phyloP scores from a whole-genome alignment of 2,797 vertebrate genomes.

The Enteromius anoplus region DNA sequence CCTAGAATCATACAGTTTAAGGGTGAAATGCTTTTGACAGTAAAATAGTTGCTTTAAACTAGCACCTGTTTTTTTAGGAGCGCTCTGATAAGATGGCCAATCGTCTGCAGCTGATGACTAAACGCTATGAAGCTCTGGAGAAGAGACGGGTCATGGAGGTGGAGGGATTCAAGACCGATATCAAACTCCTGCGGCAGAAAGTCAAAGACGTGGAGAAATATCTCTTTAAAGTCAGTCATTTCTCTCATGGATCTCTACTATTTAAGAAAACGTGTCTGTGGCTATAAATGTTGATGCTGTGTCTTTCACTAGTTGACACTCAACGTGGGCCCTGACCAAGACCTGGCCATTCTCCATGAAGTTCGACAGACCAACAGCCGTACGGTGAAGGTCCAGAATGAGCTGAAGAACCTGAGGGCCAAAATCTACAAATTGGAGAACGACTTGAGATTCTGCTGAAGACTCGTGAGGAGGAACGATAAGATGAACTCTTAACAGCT shows the following conservation, averaged over 20 bases:
- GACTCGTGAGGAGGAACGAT: not conserved
- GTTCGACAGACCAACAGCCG: slow-evolving; percentile 85
- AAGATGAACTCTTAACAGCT: not conserved
- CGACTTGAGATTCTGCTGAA: slow-evolving; percentile 83
- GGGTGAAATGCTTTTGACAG: not conserved
- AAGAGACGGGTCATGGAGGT: slow-evolving; percentile 89
- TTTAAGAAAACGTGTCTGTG: not conserved
- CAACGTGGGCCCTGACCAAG: slow-evolving; percentile 85
- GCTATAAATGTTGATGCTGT: no score
- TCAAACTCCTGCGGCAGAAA: slow-evolving; percentile 88
- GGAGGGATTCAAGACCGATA: slow-evolving; percentile 92
- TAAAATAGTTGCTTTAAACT: not conserved
- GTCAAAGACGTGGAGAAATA: slow-evolving; percentile 91
- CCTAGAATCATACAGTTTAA: not conserved
- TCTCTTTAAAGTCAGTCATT: slow-evolving; percentile 84
- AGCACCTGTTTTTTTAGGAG: slow-evolving; percentile 74
- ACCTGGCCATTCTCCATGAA: slow-evolving; percentile 89
- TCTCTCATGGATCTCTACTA: not conserved
- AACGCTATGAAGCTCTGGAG: slow-evolving; percentile 90
- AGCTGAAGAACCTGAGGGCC: slow-evolving; percentile 89
- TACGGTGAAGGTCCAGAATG: slow-evolving; percentile 89
- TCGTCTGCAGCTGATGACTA: slow-evolving; percentile 90
- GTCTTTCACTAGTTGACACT: slow-evolving; percentile 79
- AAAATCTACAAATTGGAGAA: slow-evolving; percentile 92
- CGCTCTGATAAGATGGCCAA: slow-evolving; percentile 90